These are phyloP conservation scores for Melanophora roralis DNA, from an alignment of 2,888 invertebrate species.

Conservation along the genomic window DNA sequence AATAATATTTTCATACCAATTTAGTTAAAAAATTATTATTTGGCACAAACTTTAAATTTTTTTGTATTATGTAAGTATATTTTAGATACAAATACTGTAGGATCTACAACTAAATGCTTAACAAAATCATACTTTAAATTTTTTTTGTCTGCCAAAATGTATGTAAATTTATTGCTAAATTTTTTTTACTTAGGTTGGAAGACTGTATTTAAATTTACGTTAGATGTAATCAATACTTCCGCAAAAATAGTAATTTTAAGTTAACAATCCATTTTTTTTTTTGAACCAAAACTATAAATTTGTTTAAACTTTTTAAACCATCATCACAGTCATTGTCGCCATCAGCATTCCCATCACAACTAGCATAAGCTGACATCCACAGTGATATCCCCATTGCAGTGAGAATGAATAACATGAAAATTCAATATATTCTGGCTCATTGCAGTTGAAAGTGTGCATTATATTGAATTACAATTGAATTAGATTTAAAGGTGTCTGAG, in stretches of 20 bases:
- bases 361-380: conserved; percentile 8
- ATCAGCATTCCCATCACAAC: not conserved
- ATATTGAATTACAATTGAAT: conserved; percentile 63
- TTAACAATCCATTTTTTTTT: no score
- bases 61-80: no score
- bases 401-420: conserved; percentile 52
- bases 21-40: no score
- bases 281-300: not conserved
- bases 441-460: conserved; percentile 63
- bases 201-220: conserved; percentile 29
- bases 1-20: no score
- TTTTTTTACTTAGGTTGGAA: not conserved
- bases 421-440: conserved; percentile 64
- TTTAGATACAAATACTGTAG: no score
- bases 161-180: not conserved
- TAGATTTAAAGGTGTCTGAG: conserved; percentile 50
- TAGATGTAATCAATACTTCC: conserved; percentile 48
- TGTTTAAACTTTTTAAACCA: conserved; percentile 23
- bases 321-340: not conserved
- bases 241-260: conserved; percentile 17
- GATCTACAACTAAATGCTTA: no score
- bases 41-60: no score
- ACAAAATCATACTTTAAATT: no score
- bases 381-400: conserved; percentile 6
- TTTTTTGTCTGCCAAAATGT: no score